These are phyloP conservation scores for Drosophila nikananu DNA, from an alignment of 1,140 invertebrate genomes.

Conservation along the genomic window DNA sequence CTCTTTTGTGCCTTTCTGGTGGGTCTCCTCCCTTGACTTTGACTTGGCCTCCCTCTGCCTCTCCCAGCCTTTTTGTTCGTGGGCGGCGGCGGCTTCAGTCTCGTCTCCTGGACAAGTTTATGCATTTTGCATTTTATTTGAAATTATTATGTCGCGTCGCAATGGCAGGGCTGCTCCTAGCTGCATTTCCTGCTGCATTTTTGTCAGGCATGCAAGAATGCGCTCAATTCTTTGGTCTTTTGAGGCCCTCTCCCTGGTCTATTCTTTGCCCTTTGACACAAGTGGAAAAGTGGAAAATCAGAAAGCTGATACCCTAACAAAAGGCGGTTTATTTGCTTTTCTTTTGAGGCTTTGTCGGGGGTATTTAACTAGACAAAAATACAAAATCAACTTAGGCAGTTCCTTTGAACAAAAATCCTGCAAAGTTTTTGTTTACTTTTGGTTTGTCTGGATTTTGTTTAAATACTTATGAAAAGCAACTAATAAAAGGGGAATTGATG, in stretches of 20 bases:
- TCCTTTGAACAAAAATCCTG: conserved; percentile 2
- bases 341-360: conserved; percentile 14
- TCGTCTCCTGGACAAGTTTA: conserved; percentile 63
- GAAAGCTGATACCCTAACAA: conserved; percentile 40
- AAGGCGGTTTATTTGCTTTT: conserved; percentile 16
- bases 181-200: neutral
- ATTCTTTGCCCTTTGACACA: conserved; percentile 20
- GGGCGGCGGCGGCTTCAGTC: conserved; percentile 57
- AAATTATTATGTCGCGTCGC: conserved; percentile 83
- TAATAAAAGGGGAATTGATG: neutral
- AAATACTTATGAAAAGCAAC: no score
- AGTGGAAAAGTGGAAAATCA: conserved; percentile 22
- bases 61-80: conserved; percentile 45
- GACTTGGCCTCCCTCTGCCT: conserved; percentile 17
- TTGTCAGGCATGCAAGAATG: conserved; percentile 53
- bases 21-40: conserved; percentile 23
- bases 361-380: conserved; percentile 20
- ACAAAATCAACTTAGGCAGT: neutral
- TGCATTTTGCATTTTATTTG: conserved; percentile 84
- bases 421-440: neutral
- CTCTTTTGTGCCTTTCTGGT: conserved; percentile 24
- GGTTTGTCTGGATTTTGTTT: neutral
- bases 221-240: conserved; percentile 26
- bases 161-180: conserved; percentile 26
- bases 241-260: neutral